These are phyloP conservation scores for Cinara cedri DNA, from an alignment of 2,888 invertebrate species.

Conservation along the genomic window DNA sequence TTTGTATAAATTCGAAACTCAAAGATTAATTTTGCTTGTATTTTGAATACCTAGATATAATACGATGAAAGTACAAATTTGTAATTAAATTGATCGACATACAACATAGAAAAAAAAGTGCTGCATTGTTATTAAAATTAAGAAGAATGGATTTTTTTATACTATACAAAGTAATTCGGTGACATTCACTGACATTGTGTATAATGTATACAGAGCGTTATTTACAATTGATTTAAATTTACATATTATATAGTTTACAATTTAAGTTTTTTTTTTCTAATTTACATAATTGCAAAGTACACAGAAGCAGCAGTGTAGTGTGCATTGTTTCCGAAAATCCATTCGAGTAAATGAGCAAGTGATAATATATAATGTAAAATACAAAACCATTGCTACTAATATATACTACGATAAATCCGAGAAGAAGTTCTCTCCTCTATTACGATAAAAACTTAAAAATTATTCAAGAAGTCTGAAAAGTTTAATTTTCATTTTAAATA, in stretches of 20 bases:
- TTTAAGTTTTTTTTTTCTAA: constrained; percentile 25
- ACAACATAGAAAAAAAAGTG: too few species aligned
- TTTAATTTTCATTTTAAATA: constrained; percentile 2
- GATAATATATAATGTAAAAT: constrained; percentile 14
- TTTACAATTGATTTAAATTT: constrained; percentile 21
- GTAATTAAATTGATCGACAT: too few species aligned
- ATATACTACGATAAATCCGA: background rate
- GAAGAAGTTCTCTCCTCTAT: background rate
- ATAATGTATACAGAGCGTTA: background rate
- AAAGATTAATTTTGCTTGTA: too few species aligned
- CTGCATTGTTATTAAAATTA: too few species aligned
- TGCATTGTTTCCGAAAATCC: constrained; percentile 26
- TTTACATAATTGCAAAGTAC: constrained; percentile 34
- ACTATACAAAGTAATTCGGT: background rate
- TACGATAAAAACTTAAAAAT: constrained; percentile 2
- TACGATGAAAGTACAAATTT: too few species aligned
- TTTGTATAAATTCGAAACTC: too few species aligned
- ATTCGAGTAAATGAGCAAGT: constrained; percentile 29
- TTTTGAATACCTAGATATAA: too few species aligned
- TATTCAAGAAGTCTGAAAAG: constrained; percentile 10
- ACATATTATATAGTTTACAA: constrained; percentile 12
- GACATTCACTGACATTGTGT: background rate
- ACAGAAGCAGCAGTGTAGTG: background rate
- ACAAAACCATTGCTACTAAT: constrained; percentile 19
- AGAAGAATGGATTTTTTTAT: too few species aligned